Evolutionary conservation across 2,113 vertebrate genomes (phyloP).

Genomic region (Gila orcuttii): DNA sequence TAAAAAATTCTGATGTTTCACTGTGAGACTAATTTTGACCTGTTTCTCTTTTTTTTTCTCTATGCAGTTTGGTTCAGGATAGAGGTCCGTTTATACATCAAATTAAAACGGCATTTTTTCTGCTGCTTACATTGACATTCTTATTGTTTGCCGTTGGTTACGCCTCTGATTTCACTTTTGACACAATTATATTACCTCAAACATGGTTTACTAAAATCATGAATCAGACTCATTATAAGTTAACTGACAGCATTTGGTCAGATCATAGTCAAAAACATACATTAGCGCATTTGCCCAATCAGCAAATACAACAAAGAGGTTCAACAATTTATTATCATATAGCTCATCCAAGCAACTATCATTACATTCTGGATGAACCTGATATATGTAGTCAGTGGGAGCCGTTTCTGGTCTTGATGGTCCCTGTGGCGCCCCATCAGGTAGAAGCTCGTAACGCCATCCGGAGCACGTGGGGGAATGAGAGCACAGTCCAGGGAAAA

Average conservation of each 20-base stretch:
- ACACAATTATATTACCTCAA: neutral
- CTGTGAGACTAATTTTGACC: neutral
- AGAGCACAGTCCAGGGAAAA: slow-evolving; percentile 66
- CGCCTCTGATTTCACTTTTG: neutral
- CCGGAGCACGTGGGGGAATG: slow-evolving; percentile 75
- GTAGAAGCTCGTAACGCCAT: slow-evolving; percentile 62
- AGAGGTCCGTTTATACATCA: no score
- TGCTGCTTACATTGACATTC: neutral
- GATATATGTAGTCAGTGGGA: slow-evolving; percentile 23
- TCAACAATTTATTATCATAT: neutral
- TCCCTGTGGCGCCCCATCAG: slow-evolving; percentile 66
- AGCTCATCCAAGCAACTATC: slow-evolving; percentile 3
- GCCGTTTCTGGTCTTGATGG: slow-evolving; percentile 81
- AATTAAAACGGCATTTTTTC: neutral
- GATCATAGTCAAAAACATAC: neutral
- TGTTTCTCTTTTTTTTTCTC: neutral
- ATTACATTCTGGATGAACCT: neutral
- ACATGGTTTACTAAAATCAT: neutral
- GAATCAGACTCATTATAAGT: neutral
- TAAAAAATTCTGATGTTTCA: neutral
- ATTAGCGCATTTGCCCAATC: neutral
- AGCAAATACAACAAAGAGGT: slow-evolving; percentile 1
- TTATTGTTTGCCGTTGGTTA: neutral
- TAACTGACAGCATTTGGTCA: no score
- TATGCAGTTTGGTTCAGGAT: neutral